phyloP scores from a whole-genome alignment of 2,797 vertebrate genomes.

The Gadopsis bispinosus region DNA sequence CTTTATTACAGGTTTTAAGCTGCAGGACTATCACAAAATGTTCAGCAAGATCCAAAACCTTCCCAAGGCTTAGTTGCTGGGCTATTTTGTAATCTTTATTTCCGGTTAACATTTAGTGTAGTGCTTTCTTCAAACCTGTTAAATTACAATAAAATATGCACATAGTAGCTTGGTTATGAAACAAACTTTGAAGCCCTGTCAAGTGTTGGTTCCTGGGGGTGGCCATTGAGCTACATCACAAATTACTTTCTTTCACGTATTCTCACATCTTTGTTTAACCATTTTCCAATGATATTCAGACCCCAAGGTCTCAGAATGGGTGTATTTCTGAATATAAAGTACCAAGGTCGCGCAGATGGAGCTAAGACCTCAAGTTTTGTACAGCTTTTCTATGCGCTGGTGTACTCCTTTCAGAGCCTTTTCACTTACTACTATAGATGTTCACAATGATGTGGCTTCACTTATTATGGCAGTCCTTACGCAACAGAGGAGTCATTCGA shows the following conservation, averaged over 20 bases:
- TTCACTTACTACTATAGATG: slow-evolving; percentile 30
- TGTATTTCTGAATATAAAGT: slow-evolving; percentile 36
- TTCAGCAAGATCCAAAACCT: background rate
- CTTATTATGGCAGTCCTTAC: slow-evolving; percentile 41
- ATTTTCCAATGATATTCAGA: slow-evolving; percentile 45
- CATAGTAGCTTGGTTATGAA: background rate
- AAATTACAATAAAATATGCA: background rate
- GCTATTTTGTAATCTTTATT: background rate
- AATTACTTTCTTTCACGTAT: slow-evolving; percentile 32
- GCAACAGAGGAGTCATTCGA: slow-evolving; percentile 44
- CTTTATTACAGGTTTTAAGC: background rate
- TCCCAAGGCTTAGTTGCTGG: background rate
- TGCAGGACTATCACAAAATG: background rate
- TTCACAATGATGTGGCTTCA: slow-evolving; percentile 54
- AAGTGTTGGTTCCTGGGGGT: background rate
- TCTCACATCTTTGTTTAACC: slow-evolving; percentile 33
- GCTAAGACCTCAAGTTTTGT: slow-evolving; percentile 45
- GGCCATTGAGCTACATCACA: slow-evolving; percentile 4
- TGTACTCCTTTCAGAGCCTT: slow-evolving; percentile 48
- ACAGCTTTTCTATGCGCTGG: slow-evolving; percentile 35
- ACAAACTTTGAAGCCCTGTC: slow-evolving; percentile 25
- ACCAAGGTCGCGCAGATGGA: slow-evolving; percentile 52
- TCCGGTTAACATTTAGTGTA: background rate
- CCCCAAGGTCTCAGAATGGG: slow-evolving; percentile 18
- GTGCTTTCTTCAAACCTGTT: background rate